Base-by-base conservation (phyloP, 2,888 invertebrate species). In the Oxystoma pomonae region DNA sequence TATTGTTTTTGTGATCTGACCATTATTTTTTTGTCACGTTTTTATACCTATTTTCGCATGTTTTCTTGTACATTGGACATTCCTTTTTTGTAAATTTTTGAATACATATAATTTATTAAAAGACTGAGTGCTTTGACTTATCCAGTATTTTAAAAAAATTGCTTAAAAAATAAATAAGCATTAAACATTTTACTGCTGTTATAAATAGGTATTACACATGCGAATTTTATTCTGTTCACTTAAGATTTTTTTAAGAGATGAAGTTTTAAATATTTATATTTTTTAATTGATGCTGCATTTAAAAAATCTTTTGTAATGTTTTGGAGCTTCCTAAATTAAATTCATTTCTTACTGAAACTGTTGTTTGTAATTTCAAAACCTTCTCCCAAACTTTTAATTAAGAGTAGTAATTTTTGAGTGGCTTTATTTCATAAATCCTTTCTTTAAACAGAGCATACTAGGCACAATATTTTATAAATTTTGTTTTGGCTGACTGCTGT, bases 61-160 rank as follows among this genome's bases (percentile, higher is more conserved):
- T 75, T 71, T 74, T 74, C 74, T 75, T 75, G 74, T 72, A 73
- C 70, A 72, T 64, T 75, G 71, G 72, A 76, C 76, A 76, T 76
- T 76, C 76, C 75, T 69, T 70, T 71, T 73, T 68, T 70, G 63
- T 68, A 70, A 69, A 67, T 66, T 67, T 70, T 71, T 69, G 71
- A 76, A 74, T 74, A 75, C 71, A 75, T 67, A 74, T 76, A 77
- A 76, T 73, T 77, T 75, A 75, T 75, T 76, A 50, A 72, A 76
- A 76, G 77, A 77, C 77, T 77, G 76, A 77, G 72, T 75, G 72
- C 72, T 72, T 72, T 72, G 35, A 35, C 35, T 35, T 35, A 7
- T 35, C 12, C 35, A 35, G 35, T 35, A 35, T 35, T 35, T 12
- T 35, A 7, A 35, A 35, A 35, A 35, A 35, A 7, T 35, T 35